A percentile compares a stretch with the other conserved stretches of the same genome.
Evolutionary conservation across 2,797 vertebrate species (phyloP).

Genomic region (Pseudochirops corinnae): DNA sequence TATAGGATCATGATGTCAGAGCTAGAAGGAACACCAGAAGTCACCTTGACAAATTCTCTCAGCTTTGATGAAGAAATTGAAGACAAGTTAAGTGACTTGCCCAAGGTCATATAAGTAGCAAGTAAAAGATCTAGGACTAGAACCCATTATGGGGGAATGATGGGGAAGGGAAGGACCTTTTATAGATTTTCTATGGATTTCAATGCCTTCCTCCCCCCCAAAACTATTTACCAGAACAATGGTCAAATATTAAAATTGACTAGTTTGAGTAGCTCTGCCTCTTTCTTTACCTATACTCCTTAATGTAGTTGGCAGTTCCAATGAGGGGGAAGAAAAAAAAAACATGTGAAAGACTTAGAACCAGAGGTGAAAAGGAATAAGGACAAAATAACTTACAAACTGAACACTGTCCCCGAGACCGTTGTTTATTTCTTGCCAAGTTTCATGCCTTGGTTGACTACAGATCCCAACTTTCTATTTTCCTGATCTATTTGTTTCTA

Average conservation of each 20-base stretch:
- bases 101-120: too few relatives aligned
- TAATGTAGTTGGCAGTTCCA: slow-evolving; percentile 23
- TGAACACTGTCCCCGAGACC: background rate
- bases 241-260: background rate
- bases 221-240: background rate
- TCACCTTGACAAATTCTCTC: too few relatives aligned
- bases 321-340: background rate
- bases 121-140: too few relatives aligned
- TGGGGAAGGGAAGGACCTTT: background rate
- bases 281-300: slow-evolving; percentile 18
- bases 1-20: too few relatives aligned
- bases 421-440: background rate
- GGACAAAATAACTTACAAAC: background rate
- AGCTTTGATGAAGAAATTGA: too few relatives aligned
- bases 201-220: slow-evolving; percentile 13
- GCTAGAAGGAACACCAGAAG: too few relatives aligned
- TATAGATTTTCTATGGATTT: slow-evolving; percentile 25
- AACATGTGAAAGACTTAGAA: slow-evolving; percentile 14
- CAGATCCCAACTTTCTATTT: background rate
- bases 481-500: background rate
- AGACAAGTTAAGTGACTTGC: too few relatives aligned
- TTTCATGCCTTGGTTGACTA: slow-evolving; percentile 37
- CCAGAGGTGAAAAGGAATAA: slow-evolving; percentile 24
- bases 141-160: background rate
- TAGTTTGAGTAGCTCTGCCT: background rate